Evolutionary conservation across 1,140 invertebrate genomes (phyloP).

Genomic region (Calephelis nemesis): DNA sequence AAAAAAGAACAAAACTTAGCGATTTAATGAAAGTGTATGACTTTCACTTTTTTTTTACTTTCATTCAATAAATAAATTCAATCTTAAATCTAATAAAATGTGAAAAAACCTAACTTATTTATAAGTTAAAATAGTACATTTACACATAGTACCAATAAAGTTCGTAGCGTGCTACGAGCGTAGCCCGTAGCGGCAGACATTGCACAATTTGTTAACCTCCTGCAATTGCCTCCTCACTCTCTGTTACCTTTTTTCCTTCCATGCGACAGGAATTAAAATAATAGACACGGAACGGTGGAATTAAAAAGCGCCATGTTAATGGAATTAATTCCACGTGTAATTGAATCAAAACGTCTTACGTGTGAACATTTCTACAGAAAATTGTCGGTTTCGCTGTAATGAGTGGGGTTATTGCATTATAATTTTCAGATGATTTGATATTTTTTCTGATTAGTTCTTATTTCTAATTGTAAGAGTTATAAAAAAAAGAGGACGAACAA

Average conservation of each 20-base stretch:
- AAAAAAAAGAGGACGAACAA: too few species aligned
- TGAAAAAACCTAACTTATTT: neutral
- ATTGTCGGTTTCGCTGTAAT: constrained; percentile 20
- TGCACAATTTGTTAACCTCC: constrained; percentile 72
- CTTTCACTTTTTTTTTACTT: too few species aligned
- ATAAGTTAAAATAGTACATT: constrained; percentile 44
- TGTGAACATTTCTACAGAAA: neutral
- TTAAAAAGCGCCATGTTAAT: constrained; percentile 39
- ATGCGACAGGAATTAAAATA: constrained; percentile 43
- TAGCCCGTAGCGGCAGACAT: constrained; percentile 45
- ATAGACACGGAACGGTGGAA: constrained; percentile 26
- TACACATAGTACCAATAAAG: constrained; percentile 55
- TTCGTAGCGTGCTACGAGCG: constrained; percentile 55
- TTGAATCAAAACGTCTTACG: constrained; percentile 25
- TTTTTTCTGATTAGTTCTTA: too few species aligned
- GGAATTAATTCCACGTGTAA: constrained; percentile 41
- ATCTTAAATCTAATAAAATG: neutral
- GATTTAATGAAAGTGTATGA: too few species aligned
- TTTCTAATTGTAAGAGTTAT: too few species aligned
- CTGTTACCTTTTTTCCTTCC: constrained; percentile 41
- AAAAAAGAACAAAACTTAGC: too few species aligned
- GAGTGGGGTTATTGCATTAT: neutral
- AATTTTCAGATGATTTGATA: too few species aligned
- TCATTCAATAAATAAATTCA: constrained; percentile 17
- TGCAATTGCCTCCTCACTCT: constrained; percentile 59